Conservation (phyloP, 2,797 vertebrate species). For the Mormyrops attenuatus region DNA sequence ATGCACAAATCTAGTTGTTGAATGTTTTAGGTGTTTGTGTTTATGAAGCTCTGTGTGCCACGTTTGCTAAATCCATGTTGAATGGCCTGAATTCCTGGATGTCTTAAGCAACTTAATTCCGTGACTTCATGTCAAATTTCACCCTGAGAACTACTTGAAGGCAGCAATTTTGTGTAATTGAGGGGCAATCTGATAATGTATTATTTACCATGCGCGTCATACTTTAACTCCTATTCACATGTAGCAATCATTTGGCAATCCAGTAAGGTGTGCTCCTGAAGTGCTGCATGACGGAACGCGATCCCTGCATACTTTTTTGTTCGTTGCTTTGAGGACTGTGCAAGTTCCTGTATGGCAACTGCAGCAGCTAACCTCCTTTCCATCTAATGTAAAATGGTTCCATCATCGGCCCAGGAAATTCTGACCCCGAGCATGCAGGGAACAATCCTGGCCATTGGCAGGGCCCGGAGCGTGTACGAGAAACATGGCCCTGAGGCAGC, state of each 20-base stretch:
- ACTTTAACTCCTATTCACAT: not conserved
- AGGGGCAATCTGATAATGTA: not conserved
- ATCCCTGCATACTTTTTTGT: slow-evolving; percentile 18
- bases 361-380: slow-evolving; percentile 45
- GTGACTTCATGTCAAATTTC: not conserved
- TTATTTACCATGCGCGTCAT: not conserved
- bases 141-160: not conserved
- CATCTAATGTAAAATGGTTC: slow-evolving; percentile 60
- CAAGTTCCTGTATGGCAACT: not conserved
- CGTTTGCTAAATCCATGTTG: not conserved
- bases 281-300: slow-evolving; percentile 45
- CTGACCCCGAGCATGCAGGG: slow-evolving; percentile 99
- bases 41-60: not conserved
- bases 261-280: slow-evolving; percentile 48
- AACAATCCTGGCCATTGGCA: slow-evolving; percentile 99
- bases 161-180: not conserved
- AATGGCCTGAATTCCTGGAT: not conserved
- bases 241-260: slow-evolving; percentile 41
- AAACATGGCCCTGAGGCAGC: slow-evolving; percentile 94
- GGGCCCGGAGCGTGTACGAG: slow-evolving; percentile 94
- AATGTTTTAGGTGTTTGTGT: not conserved
- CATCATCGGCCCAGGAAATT: slow-evolving; percentile 84
- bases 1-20: not conserved
- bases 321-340: slow-evolving; percentile 18
- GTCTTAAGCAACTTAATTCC: not conserved